Evolutionary conservation across 2,888 invertebrate genomes (phyloP).

Genomic region (Drosophila hamatofila): DNA sequence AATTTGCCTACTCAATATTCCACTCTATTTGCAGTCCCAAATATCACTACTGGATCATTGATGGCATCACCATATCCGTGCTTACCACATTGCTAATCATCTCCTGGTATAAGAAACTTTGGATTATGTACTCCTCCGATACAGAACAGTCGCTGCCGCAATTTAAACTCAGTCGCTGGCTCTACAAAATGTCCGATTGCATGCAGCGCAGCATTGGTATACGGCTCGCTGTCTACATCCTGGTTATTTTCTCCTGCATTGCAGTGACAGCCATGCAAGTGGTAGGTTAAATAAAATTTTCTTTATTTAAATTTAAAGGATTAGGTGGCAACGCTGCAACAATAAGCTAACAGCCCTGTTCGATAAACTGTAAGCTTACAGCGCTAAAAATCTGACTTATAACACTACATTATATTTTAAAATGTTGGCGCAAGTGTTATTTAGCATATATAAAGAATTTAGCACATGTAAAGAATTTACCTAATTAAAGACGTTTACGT

Average conservation of each 20-base stretch:
- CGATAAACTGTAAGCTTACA: background rate
- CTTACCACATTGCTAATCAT: constrained; percentile 88
- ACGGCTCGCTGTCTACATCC: constrained; percentile 89
- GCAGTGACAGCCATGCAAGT: constrained; percentile 83
- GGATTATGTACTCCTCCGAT: constrained; percentile 86
- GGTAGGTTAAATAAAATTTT: constrained; percentile 40
- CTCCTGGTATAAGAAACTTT: constrained; percentile 91
- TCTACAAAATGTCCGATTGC: constrained; percentile 88
- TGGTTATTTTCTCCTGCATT: constrained; percentile 88
- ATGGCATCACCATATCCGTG: constrained; percentile 85
- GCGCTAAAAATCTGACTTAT: background rate
- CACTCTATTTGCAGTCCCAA: constrained; percentile 25
- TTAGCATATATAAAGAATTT: background rate
- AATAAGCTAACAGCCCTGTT: background rate
- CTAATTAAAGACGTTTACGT: background rate
- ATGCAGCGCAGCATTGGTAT: constrained; percentile 88
- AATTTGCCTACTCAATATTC: no score
- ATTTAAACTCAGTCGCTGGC: constrained; percentile 86
- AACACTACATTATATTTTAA: background rate
- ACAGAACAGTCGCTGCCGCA: constrained; percentile 84
- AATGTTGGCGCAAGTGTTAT: background rate
- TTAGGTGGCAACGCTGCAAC: constrained; percentile 3
- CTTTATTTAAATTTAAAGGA: background rate
- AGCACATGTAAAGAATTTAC: no score
- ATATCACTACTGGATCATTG: constrained; percentile 85